phyloP scores from a whole-genome alignment of 2,888 invertebrate species.

The Aradus depressus region DNA sequence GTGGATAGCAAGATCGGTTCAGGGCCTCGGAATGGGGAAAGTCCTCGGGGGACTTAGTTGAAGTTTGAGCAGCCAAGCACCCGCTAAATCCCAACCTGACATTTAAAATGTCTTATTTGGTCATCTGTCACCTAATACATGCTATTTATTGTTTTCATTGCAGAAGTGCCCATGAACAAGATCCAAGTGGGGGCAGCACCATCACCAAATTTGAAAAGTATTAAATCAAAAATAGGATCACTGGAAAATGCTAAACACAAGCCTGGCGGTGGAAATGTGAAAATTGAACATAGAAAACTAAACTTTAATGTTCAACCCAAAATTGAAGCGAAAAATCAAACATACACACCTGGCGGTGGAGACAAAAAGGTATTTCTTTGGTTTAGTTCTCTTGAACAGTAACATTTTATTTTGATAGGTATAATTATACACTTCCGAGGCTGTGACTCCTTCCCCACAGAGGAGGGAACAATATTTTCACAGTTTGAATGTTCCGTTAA shows the following conservation, averaged over 20 bases:
- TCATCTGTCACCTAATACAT: neutral
- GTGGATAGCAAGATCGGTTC: too few species aligned
- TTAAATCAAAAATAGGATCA: conserved; percentile 87
- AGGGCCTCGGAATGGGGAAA: too few species aligned
- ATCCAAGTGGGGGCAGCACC: conserved; percentile 84
- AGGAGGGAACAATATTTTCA: neutral
- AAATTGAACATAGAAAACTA: conserved; percentile 76
- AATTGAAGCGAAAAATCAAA: conserved; percentile 84
- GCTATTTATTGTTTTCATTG: conserved; percentile 30
- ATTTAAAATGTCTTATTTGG: too few species aligned
- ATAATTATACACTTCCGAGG: neutral
- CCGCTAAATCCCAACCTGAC: too few species aligned
- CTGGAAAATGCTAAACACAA: conserved; percentile 79
- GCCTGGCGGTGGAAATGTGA: conserved; percentile 78
- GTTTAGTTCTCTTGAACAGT: conserved; percentile 10
- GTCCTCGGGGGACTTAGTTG: too few species aligned
- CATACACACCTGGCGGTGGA: conserved; percentile 75
- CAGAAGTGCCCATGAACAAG: conserved; percentile 86
- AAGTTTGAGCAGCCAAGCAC: too few species aligned
- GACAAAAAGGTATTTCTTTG: conserved; percentile 87
- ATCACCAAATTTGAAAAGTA: conserved; percentile 81
- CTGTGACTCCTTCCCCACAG: too few species aligned
- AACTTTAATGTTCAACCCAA: conserved; percentile 74
- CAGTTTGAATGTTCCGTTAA: neutral
- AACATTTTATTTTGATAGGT: neutral